Percentiles rank a stretch among this genome's conserved stretches.
These are phyloP conservation scores for Dendroctonus valens DNA, from an alignment of 1,140 invertebrate species.

Conservation along the genomic window DNA sequence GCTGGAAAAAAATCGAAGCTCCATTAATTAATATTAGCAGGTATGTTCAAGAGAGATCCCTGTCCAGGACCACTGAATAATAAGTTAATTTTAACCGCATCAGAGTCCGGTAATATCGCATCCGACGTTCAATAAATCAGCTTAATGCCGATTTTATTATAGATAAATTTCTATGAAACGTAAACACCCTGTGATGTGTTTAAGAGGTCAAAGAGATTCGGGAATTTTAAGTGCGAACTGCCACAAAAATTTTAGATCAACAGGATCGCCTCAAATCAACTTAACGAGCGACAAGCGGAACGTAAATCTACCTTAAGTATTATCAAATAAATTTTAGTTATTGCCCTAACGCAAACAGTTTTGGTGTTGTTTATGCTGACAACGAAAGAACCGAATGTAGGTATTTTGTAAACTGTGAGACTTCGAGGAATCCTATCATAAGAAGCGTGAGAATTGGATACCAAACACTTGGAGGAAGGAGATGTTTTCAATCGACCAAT, in stretches of 20 bases:
- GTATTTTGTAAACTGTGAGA: constrained; percentile 25
- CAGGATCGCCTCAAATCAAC: constrained; percentile 29
- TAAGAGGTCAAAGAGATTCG: constrained; percentile 20
- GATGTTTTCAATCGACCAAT: too few species aligned
- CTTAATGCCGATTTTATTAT: constrained; percentile 24
- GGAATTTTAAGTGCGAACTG: constrained; percentile 23
- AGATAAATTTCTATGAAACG: constrained; percentile 29
- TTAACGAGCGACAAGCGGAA: constrained; percentile 31
- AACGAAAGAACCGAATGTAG: constrained; percentile 7
- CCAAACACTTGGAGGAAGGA: too few species aligned
- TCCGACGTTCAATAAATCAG: constrained; percentile 16
- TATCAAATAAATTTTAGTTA: constrained; percentile 39
- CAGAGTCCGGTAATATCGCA: background rate
- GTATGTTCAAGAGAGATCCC: too few species aligned
- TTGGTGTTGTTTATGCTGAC: constrained; percentile 31
- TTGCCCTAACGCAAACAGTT: constrained; percentile 37
- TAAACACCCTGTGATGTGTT: constrained; percentile 25
- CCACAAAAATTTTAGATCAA: constrained; percentile 17
- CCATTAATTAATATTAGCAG: too few species aligned
- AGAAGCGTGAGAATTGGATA: too few species aligned
- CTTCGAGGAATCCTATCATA: too few species aligned
- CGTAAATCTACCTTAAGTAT: constrained; percentile 38
- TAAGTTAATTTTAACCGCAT: constrained; percentile 2
- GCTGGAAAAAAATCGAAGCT: too few species aligned
- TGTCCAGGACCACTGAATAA: background rate